Conservation (phyloP, 2,888 invertebrate species). For the Drosophila flavopinicola region DNA sequence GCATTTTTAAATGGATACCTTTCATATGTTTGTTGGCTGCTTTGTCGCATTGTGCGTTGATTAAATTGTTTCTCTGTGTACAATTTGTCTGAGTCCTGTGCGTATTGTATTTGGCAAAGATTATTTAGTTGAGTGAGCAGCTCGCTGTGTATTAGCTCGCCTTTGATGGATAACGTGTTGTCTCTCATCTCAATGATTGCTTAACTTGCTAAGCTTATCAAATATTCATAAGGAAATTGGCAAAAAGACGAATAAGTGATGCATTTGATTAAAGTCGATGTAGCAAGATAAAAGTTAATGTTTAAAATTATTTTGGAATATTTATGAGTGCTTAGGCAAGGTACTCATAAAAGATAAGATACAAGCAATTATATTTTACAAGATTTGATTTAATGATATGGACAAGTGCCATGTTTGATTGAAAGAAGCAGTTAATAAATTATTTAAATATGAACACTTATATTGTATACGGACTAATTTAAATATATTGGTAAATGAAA, state of each 20-base stretch:
- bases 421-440: neutral
- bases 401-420: neutral
- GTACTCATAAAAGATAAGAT: no score
- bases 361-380: no score
- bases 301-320: neutral
- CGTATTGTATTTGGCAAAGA: conserved; percentile 51
- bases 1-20: conserved; percentile 75
- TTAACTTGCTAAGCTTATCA: conserved; percentile 26
- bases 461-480: neutral
- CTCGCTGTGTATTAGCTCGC: conserved; percentile 36
- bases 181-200: conserved; percentile 25
- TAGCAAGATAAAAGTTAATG: neutral
- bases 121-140: conserved; percentile 57
- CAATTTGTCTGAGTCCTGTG: conserved; percentile 31
- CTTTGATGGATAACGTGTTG: conserved; percentile 50
- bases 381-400: no score
- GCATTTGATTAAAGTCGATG: neutral
- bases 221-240: conserved; percentile 19
- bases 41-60: conserved; percentile 68
- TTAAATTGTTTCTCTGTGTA: conserved; percentile 65
- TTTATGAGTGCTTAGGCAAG: neutral
- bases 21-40: conserved; percentile 25
- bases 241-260: neutral
- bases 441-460: neutral
- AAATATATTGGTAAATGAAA: no score